These are phyloP conservation scores for Neopipo cinnamomea DNA, from an alignment of 2,113 vertebrate genomes.

Conservation along the genomic window DNA sequence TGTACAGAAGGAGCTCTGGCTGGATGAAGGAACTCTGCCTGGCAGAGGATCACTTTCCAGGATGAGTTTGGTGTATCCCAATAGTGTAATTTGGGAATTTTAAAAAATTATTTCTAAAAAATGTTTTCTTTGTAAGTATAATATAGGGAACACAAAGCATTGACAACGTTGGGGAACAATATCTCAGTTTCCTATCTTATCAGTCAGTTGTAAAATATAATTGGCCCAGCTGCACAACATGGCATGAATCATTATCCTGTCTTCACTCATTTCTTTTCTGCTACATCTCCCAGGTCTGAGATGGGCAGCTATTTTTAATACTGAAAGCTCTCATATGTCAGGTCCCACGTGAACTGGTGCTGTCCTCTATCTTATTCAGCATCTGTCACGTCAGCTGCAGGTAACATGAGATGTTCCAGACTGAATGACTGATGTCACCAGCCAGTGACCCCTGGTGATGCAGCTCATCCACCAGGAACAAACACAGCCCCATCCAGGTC, in stretches of 20 bases:
- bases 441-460: background rate
- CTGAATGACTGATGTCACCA: too few relatives aligned
- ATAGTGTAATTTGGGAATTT: background rate
- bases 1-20: background rate
- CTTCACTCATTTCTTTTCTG: constrained; percentile 4
- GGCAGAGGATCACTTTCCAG: background rate
- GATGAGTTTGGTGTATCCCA: background rate
- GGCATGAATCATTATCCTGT: background rate
- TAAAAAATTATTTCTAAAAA: background rate
- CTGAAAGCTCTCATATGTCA: constrained; percentile 16
- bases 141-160: background rate
- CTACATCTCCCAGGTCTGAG: background rate
- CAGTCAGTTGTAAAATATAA: background rate
- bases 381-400: constrained; percentile 2
- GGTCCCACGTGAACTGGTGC: background rate
- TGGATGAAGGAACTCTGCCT: background rate
- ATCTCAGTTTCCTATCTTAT: background rate
- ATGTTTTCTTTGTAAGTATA: background rate
- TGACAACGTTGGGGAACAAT: background rate
- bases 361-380: background rate
- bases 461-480: background rate
- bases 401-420: background rate
- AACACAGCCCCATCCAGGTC: background rate
- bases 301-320: constrained; percentile 17
- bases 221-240: background rate